phyloP scores from a whole-genome alignment of 2,888 invertebrate genomes.

The Laothoe populi region DNA sequence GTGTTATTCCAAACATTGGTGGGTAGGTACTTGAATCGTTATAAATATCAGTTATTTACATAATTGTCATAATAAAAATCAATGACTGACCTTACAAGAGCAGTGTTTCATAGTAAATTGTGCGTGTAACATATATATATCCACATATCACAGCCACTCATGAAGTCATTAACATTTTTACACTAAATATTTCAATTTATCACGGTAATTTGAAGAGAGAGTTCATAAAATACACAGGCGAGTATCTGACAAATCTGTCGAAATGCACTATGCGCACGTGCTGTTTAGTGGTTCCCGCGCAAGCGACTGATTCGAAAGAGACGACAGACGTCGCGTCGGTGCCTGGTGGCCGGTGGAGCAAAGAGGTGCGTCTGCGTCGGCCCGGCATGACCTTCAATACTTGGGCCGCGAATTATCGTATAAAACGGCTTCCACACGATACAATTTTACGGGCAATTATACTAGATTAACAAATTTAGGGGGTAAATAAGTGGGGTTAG shows the following conservation, averaged over 20 bases:
- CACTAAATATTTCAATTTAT: background rate
- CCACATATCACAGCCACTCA: slow-evolving; percentile 2
- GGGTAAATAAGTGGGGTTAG: no score
- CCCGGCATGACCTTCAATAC: slow-evolving; percentile 48
- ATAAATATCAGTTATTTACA: background rate
- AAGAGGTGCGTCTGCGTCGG: slow-evolving; percentile 51
- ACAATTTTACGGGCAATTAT: no score
- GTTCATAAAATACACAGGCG: background rate
- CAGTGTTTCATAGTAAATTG: background rate
- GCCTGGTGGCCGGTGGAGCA: background rate
- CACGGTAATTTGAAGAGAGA: slow-evolving; percentile 2
- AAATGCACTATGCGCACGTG: slow-evolving; percentile 48
- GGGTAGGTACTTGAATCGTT: background rate
- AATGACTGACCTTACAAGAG: slow-evolving; percentile 10
- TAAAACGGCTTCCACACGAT: no score
- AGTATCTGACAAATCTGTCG: background rate
- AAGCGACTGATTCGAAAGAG: slow-evolving; percentile 57
- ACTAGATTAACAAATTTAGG: no score
- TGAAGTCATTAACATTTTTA: background rate
- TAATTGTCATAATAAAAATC: background rate
- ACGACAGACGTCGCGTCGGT: slow-evolving; percentile 24
- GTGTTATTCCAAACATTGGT: background rate
- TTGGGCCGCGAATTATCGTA: slow-evolving; percentile 26
- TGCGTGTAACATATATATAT: background rate
- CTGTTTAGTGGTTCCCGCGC: slow-evolving; percentile 53